Evolutionary conservation across 37 sponge, comb jelly and placozoan genomes (phyloP), one percentile per base, ranked within the genome.

Genomic region (Corticium candelabrum): DNA sequence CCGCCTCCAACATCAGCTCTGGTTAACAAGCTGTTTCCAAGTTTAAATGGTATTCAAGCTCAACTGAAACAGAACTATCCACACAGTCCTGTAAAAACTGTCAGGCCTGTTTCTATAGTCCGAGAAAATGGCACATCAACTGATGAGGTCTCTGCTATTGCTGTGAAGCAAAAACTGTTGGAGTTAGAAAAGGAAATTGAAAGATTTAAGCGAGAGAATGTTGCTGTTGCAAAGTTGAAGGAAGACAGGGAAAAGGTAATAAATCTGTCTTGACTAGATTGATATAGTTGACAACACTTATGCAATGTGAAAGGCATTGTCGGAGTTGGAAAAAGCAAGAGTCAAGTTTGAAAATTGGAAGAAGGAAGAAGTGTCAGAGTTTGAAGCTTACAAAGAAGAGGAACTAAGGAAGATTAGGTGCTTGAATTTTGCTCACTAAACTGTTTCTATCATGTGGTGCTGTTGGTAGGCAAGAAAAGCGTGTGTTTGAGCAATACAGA

Each of bases 341-440:
- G 75, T 68, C 3, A 83, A 89, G 34, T 93, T 93, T 79, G 41
- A 87, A 76, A 34, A 38, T 31, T 85, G 88, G 85, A 89, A 84
- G 69, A 69, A 78, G 38, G 70, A 80, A 69, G 90, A 93, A 38
- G 40, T 84, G 29, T 38, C 43, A 3, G 74, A 37, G n/a, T 85
- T 93, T 85, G 86, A 89, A 40, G 77, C 80, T 3, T 87, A 87
- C 75, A 87, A 86, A 38, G 77, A 84, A 75, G 85, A 89, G 34
- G 94, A 93, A 40, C 84, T 87, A 1, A 86, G 36, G 73, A 93
- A 89, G 77, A 76, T 93, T 43, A 89, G 79, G 93, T 92, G 50
- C 81, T 74, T 33, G 32, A 3, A 2, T 11, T 40, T 30, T 3
- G 21, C 4, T 21, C 67, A 36, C 69, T 7, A 35, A 34, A 38